These are phyloP conservation scores for Eupithecia vulgata DNA, from an alignment of 2,888 invertebrate species.

Conservation along the genomic window DNA sequence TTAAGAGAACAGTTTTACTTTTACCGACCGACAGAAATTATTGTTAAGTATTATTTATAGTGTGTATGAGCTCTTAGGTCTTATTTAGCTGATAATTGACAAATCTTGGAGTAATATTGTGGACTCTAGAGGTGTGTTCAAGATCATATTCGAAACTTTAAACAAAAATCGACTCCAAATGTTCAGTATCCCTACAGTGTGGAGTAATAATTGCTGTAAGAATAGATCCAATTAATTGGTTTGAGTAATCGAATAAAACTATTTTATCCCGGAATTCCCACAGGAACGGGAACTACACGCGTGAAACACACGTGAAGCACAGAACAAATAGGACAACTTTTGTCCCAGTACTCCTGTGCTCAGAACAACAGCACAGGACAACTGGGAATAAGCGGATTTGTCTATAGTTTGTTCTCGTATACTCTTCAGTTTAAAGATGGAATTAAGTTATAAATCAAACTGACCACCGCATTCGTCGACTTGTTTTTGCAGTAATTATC, in stretches of 20 bases:
- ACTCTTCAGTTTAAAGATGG: conserved; percentile 22
- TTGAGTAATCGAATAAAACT: too few species aligned
- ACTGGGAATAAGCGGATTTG: background rate
- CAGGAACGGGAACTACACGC: too few species aligned
- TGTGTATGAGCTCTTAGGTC: background rate
- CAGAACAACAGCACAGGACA: too few species aligned
- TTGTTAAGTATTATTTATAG: background rate
- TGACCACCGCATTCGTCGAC: conserved; percentile 22
- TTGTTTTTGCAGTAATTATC: conserved; percentile 52
- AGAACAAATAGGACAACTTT: too few species aligned
- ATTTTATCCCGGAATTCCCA: too few species aligned
- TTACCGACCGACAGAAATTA: background rate
- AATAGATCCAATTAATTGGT: too few species aligned
- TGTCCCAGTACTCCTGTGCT: too few species aligned
- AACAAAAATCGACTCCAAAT: too few species aligned
- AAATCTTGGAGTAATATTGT: background rate
- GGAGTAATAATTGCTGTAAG: too few species aligned
- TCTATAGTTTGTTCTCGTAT: conserved; percentile 9
- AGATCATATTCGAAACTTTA: background rate
- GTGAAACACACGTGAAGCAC: too few species aligned
- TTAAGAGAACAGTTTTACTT: background rate
- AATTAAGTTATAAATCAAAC: conserved; percentile 54
- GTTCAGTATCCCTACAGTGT: too few species aligned
- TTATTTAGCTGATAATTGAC: background rate
- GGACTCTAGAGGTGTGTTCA: background rate